Percentiles rank a stretch among this genome's conserved stretches.
Conservation (phyloP, 1,140 invertebrate genomes). For the Sarcophaga peregrina region DNA sequence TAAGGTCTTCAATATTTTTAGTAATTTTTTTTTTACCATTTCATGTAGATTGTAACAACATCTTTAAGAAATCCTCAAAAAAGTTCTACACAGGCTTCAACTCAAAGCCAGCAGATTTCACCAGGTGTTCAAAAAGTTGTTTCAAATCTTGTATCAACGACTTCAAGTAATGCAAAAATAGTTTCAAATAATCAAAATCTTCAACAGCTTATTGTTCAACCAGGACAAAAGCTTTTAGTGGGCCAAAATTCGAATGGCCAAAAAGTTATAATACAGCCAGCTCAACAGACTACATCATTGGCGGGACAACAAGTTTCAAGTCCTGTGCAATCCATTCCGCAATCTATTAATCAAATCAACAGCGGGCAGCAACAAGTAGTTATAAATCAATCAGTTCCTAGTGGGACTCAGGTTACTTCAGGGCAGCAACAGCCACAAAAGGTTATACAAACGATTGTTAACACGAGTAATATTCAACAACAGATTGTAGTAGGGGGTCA, state of each 20-base stretch:
- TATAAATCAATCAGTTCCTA: slow-evolving; percentile 53
- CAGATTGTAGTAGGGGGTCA: slow-evolving; percentile 64
- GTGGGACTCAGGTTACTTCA: slow-evolving; percentile 6
- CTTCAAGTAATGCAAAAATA: slow-evolving; percentile 42
- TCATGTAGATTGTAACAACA: slow-evolving; percentile 30
- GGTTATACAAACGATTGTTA: slow-evolving; percentile 64
- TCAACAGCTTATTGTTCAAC: slow-evolving; percentile 62
- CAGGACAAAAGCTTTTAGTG: slow-evolving; percentile 59
- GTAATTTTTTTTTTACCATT: slow-evolving; percentile 20
- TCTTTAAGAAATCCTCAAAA: not conserved
- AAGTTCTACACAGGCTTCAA: not conserved
- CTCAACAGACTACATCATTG: slow-evolving; percentile 38
- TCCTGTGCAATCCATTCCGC: slow-evolving; percentile 13
- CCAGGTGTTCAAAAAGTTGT: slow-evolving; percentile 43
- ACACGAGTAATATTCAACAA: slow-evolving; percentile 65
- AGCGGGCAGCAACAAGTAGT: slow-evolving; percentile 46
- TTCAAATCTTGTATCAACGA: slow-evolving; percentile 33
- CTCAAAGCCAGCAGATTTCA: slow-evolving; percentile 16
- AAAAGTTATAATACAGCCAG: slow-evolving; percentile 60
- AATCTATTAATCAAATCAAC: slow-evolving; percentile 45
- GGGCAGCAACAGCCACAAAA: slow-evolving; percentile 57
- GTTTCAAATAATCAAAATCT: slow-evolving; percentile 46
- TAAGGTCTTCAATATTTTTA: not conserved
- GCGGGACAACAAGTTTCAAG: not conserved
- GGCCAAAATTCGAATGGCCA: slow-evolving; percentile 63